phyloP scores from a whole-genome alignment of 2,797 vertebrate genomes.

The Columba guinea region DNA sequence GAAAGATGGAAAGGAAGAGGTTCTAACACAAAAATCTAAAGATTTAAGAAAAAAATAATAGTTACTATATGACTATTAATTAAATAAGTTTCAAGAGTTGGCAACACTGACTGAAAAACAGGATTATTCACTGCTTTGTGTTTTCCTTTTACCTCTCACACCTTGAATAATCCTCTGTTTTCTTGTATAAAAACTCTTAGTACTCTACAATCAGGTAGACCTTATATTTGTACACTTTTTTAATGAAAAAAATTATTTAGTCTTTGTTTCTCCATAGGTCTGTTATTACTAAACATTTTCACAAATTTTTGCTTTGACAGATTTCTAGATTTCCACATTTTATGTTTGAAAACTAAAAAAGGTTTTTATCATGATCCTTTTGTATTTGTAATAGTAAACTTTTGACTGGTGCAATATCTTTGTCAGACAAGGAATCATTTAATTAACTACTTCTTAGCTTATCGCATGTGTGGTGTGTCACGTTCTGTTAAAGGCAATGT shows the following conservation, averaged over 20 bases:
- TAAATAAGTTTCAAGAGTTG: not conserved
- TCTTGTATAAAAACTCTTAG: rapidly evolving
- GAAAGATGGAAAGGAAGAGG: not conserved
- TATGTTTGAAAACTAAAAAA: not conserved
- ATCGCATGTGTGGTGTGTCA: rapidly evolving
- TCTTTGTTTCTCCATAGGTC: not conserved
- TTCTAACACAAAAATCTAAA: not conserved
- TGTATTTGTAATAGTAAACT: not conserved
- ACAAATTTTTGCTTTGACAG: not conserved
- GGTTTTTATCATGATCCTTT: rapidly evolving
- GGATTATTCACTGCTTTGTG: not conserved
- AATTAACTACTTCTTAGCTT: not conserved
- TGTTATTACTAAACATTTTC: not conserved
- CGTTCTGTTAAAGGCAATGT: not conserved
- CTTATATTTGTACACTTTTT: not conserved
- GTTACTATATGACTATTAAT: not conserved
- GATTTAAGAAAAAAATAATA: not conserved
- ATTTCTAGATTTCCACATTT: not conserved
- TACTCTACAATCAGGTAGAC: not conserved
- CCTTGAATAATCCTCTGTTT: not conserved
- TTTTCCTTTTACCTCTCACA: not conserved
- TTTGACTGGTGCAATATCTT: not conserved
- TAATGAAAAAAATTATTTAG: rapidly evolving
- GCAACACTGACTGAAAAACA: not conserved
- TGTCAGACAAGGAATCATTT: not conserved